These are phyloP conservation scores for Dermatemys mawii DNA, from an alignment of 2,113 vertebrate species.

Conservation along the genomic window DNA sequence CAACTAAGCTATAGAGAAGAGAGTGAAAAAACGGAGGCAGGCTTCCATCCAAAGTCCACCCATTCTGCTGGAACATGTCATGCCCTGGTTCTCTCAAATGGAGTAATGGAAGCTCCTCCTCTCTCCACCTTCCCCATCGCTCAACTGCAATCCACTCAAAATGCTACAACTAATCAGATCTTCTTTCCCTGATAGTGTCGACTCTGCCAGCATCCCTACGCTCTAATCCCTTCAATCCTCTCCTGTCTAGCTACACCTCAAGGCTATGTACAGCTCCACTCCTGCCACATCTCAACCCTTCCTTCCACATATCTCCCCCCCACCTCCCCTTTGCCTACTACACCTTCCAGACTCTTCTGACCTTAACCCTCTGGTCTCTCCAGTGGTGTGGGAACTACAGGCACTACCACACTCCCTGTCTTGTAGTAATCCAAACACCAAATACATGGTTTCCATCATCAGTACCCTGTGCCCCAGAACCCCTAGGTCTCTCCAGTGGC, in stretches of 20 bases:
- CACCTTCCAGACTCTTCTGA: neutral
- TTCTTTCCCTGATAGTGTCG: neutral
- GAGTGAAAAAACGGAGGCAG: neutral
- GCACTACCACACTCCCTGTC: too few species aligned
- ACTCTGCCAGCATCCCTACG: neutral
- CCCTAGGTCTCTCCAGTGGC: neutral
- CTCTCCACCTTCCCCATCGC: neutral
- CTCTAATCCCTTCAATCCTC: neutral
- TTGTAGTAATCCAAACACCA: too few species aligned
- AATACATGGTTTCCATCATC: too few species aligned
- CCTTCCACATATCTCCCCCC: neutral
- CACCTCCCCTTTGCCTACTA: neutral
- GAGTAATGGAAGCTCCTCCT: neutral
- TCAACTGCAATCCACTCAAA: neutral
- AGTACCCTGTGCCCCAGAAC: too few species aligned
- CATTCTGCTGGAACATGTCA: neutral
- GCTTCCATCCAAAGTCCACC: neutral
- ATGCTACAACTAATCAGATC: neutral
- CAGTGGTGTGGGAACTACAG: neutral
- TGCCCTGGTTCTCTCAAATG: neutral
- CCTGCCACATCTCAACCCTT: neutral
- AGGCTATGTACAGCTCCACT: neutral
- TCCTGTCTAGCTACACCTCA: neutral
- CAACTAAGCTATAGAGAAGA: neutral
- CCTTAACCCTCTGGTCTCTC: neutral